Base-by-base conservation (phyloP, 2,888 invertebrate species). In the Cecidostiba fungosa region DNA sequence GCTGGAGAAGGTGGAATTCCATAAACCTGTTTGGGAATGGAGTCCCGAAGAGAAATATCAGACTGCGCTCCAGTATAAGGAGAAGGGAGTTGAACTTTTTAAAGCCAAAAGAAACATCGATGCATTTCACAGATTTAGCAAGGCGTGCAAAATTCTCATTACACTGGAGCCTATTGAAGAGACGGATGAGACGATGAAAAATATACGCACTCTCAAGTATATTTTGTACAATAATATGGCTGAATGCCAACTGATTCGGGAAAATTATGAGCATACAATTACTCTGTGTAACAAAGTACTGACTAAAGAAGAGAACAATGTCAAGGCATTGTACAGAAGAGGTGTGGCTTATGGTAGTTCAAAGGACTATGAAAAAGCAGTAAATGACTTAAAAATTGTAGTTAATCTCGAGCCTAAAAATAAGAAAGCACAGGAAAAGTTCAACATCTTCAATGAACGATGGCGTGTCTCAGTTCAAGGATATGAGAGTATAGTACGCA, bases 221-320 rank as follows among this genome's bases (percentile, higher is more conserved):
- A 95, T 95, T 89, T 94, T 98, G 12, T 97, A 96, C 91, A 96
- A 97, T 88, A 98, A 98, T 93, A 94, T 98, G 91, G 97, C 98
- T 0, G 96, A 96, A 73, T 97, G 98, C 91, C 96, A 97, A 89
- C 94, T 97, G 29, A 96, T 96, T 87, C 94, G 94, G 87, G 93
- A 95, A 14, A 96, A 96, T 88, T 96, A 95, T 92, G 94, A 95
- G 6, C 95, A 96, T 86, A 96, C 96, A 0, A 91, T 97, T 47
- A 94, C 95, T 62, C 94, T 97, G 16, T 97, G 94, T 93, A 91
- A 91, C 12, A 94, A 94, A 89, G 94, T 94, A 26, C 88, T 95
- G 50, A 86, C 87, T 10, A 90, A 93, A 76, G 94, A 95, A 54
- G 88, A 91, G 2, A 90, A 92, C 36, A 95, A 95, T 89, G 92